Base-by-base conservation (phyloP, 2,797 vertebrate species). In the Pseudocheirus occidentalis region DNA sequence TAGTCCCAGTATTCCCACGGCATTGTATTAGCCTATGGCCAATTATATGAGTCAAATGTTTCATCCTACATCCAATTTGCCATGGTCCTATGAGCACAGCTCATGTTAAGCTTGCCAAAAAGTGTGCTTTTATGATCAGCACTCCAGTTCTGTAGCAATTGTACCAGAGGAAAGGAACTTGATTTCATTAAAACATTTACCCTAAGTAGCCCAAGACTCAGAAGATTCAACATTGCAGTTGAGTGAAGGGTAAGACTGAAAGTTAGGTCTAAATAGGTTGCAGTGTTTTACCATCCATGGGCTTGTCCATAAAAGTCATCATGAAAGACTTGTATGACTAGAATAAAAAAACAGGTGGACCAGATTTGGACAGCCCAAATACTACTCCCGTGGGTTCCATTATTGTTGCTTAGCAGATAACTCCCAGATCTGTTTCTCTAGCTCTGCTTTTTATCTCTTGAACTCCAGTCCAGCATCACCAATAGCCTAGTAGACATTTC, bases 31-130 rank as follows among this genome's bases (percentile, higher is more conserved):
- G 40, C 73, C 73, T 9, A 50, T 3, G 10, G 73, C 40, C 24
- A 87, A 87, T 46, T 87, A 87, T 21, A 87, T 87, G 73, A 87
- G 73, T 87, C 73, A 87, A 87, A 87, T 87, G 40, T 87, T 87
- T 50, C 24, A 27, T 87, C 73, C 40, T 50, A 50, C 73, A 50
- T 87, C 40, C 40, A 87, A 87, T 87, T 87, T 87, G 34, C 73
- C 31, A 87, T 50, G 73, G 73, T 87, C 40, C 40, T 87, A 50
- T 87, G 73, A 87, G 73, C 40, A 50, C 40, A 87, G 40, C 40
- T 50, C 40, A 87, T 87, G 24, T 27, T 87, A 87, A 24, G 9
- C 40, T 87, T 87, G 73, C 73, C 73, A 87, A 87, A 81, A 50
- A 27, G 73, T 46, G 21, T 46, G 18, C 46, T 87, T 87, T 87